Percentiles rank a stretch among this genome's conserved stretches.
Conservation (phyloP, 2,888 invertebrate genomes). For the Melinopterus prodromus region DNA sequence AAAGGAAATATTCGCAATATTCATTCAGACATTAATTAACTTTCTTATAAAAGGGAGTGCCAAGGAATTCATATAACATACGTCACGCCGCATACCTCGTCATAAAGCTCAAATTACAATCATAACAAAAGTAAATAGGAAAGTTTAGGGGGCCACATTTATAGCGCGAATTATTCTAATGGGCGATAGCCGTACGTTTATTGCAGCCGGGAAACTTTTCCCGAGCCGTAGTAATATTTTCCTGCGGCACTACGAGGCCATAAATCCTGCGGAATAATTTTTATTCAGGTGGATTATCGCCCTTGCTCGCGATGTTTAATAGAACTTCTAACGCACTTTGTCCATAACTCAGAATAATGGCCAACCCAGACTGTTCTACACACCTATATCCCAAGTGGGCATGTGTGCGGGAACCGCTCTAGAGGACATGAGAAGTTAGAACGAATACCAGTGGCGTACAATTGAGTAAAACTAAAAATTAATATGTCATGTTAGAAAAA, state of each 20-base stretch:
- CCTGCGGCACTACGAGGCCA: conserved; percentile 29
- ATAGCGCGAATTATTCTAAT: conserved; percentile 16
- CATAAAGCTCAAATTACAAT: conserved; percentile 29
- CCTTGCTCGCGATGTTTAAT: conserved; percentile 53
- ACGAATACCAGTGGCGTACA: background rate
- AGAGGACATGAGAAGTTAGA: background rate
- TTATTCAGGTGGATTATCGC: conserved; percentile 52
- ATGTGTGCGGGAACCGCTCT: background rate
- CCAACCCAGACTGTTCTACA: conserved; percentile 41
- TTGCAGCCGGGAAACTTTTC: conserved; percentile 4
- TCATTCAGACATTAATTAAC: too few species aligned
- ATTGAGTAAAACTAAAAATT: too few species aligned
- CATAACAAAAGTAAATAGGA: conserved; percentile 10
- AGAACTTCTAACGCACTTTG: conserved; percentile 57
- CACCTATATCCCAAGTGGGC: background rate
- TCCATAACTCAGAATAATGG: conserved; percentile 51
- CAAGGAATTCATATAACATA: too few species aligned
- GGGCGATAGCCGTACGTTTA: conserved; percentile 13
- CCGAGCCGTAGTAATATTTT: background rate
- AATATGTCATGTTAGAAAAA: too few species aligned
- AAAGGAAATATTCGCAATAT: too few species aligned
- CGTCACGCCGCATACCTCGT: background rate
- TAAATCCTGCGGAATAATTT: conserved; percentile 50
- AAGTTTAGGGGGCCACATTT: conserved; percentile 19
- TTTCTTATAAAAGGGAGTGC: too few species aligned